Conservation (phyloP, 2,113 vertebrate genomes). For the Paradoxurus hermaphroditus region DNA sequence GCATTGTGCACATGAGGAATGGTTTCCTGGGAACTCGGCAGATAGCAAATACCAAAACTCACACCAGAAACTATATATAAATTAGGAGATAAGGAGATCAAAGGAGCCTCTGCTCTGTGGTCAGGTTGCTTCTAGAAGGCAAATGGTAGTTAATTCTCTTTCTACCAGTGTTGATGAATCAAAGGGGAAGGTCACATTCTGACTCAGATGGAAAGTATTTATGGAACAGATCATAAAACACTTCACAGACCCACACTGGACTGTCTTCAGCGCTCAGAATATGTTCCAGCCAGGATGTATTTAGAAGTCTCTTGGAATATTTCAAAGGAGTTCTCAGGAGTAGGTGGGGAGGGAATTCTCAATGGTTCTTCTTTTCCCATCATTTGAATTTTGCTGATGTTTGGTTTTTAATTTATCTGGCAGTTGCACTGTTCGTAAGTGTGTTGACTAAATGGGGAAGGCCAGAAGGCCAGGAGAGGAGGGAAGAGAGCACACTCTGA, state of each 20-base stretch:
- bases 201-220: slow-evolving; percentile 66
- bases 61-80: not conserved
- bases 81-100: not conserved
- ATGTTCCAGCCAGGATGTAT: slow-evolving; percentile 51
- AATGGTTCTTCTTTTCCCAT: slow-evolving; percentile 51
- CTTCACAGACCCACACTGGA: not conserved
- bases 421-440: not conserved
- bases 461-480: not conserved
- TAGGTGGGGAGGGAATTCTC: slow-evolving; percentile 8
- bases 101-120: not conserved
- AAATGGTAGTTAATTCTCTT: not conserved
- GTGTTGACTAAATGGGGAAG: slow-evolving; percentile 19
- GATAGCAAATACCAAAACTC: not conserved
- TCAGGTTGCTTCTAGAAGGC: not conserved
- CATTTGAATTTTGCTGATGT: slow-evolving; percentile 54
- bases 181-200: slow-evolving; percentile 13
- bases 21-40: not conserved
- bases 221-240: slow-evolving; percentile 49
- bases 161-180: not conserved
- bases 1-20: not conserved
- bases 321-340: slow-evolving; percentile 56
- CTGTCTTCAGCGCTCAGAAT: slow-evolving; percentile 45
- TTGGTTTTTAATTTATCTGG: slow-evolving; percentile 42
- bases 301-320: slow-evolving; percentile 45
- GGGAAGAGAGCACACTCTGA: not conserved